These are phyloP conservation scores for Thinocorus orbignyianus DNA, from an alignment of 2,113 vertebrate genomes.

Conservation along the genomic window DNA sequence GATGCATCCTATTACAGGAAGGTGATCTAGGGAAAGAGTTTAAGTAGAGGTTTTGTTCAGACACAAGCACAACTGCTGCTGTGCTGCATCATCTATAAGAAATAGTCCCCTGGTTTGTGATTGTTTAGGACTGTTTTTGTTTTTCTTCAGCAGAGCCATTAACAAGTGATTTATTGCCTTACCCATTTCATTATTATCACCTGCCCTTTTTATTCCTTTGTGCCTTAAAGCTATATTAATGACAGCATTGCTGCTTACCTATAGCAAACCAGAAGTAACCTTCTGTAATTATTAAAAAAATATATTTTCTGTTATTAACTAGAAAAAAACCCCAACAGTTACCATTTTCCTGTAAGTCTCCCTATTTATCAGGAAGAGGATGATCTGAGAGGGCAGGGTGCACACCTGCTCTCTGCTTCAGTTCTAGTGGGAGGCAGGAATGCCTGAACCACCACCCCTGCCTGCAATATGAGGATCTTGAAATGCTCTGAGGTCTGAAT, in stretches of 20 bases:
- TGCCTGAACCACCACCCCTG: not conserved
- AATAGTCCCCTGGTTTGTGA: not conserved
- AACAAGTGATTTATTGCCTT: not conserved
- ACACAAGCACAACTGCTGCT: not conserved
- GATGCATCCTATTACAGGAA: not conserved
- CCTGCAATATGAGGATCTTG: not conserved
- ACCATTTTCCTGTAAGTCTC: not conserved
- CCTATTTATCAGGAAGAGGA: not conserved
- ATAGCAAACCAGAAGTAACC: not conserved
- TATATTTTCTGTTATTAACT: not conserved
- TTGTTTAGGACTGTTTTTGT: not conserved
- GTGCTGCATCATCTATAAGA: not conserved
- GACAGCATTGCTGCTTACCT: not conserved
- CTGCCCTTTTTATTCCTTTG: not conserved
- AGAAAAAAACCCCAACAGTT: not conserved
- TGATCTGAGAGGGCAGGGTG: not conserved
- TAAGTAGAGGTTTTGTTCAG: not conserved
- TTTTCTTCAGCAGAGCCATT: not conserved
- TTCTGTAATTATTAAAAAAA: not conserved
- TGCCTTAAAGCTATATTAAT: not conserved
- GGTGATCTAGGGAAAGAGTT: not conserved
- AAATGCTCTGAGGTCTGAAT: not conserved
- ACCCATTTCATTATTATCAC: not conserved
- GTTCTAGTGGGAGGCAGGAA: not conserved
- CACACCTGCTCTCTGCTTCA: not conserved